phyloP scores from a whole-genome alignment of 2,888 invertebrate genomes.

The Hypomecis punctinalis region DNA sequence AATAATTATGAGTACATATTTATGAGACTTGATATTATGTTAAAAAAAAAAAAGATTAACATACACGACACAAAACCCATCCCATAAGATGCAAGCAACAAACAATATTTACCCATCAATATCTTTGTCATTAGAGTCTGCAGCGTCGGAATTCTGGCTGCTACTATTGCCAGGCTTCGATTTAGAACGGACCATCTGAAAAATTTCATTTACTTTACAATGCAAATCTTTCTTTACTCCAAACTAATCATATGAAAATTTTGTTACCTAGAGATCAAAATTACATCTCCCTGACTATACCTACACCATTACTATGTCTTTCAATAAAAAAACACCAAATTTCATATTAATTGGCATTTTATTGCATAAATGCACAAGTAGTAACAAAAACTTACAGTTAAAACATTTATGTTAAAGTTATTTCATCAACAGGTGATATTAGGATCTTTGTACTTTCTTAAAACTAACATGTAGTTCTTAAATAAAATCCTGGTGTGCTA shows the following conservation, averaged over 20 bases:
- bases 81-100: constrained; percentile 29
- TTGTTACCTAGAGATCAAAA: constrained; percentile 20
- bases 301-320: background rate
- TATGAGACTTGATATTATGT: too few relatives aligned
- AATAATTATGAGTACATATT: too few relatives aligned
- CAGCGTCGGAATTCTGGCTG: constrained; percentile 72
- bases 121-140: constrained; percentile 74
- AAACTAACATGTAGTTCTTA: constrained; percentile 13
- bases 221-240: background rate
- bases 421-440: constrained; percentile 8
- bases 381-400: constrained; percentile 2
- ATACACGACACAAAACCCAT: constrained; percentile 16
- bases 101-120: constrained; percentile 79
- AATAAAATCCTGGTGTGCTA: background rate
- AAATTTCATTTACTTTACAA: constrained; percentile 52
- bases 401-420: background rate
- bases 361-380: constrained; percentile 17
- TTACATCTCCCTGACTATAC: constrained; percentile 2
- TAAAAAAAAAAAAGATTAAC: background rate
- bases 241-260: constrained; percentile 8
- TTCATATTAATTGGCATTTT: constrained; percentile 28
- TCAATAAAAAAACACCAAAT: constrained; percentile 38
- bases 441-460: constrained; percentile 22
- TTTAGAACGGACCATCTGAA: constrained; percentile 81
- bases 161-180: constrained; percentile 71